Conservation (phyloP, 2,113 vertebrate genomes). For the Poeciliopsis turrubarensis region DNA sequence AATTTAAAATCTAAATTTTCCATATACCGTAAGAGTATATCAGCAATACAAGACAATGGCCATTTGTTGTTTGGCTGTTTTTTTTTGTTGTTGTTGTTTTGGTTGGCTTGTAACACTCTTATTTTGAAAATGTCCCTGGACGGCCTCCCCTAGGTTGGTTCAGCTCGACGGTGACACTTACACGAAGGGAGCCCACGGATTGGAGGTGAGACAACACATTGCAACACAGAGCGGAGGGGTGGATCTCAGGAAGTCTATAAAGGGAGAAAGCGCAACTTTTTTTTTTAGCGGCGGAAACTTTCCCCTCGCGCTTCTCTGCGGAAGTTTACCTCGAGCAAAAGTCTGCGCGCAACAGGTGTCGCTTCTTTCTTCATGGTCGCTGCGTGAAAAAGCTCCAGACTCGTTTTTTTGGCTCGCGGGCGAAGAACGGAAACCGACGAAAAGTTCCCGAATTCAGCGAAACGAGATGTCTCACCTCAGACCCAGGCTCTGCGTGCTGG, state of each 20-base stretch:
- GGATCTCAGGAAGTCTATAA: slow-evolving; percentile 14
- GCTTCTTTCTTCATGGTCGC: neutral
- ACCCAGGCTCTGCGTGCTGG: slow-evolving; percentile 86
- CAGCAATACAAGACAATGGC: too few species aligned
- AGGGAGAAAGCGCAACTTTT: slow-evolving; percentile 16
- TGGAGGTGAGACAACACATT: slow-evolving; percentile 1
- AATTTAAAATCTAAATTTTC: too few species aligned
- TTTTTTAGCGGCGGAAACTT: slow-evolving; percentile 27
- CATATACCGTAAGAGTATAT: too few species aligned
- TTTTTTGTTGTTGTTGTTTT: too few species aligned
- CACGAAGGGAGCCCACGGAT: neutral
- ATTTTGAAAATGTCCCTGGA: slow-evolving; percentile 16
- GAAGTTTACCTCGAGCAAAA: slow-evolving; percentile 26
- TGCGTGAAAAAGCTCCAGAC: neutral
- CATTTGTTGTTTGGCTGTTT: neutral
- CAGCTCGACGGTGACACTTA: neutral
- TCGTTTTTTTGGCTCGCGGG: slow-evolving; percentile 1
- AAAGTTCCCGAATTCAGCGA: neutral
- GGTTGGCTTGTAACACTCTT: neutral
- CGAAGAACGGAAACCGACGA: neutral
- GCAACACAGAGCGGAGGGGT: slow-evolving; percentile 14
- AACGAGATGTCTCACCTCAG: slow-evolving; percentile 70
- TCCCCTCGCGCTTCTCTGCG: neutral
- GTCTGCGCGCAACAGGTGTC: slow-evolving; percentile 46
- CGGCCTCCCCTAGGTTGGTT: neutral